Conservation (phyloP, 1,140 invertebrate species). For the Brachystomella parvula region DNA sequence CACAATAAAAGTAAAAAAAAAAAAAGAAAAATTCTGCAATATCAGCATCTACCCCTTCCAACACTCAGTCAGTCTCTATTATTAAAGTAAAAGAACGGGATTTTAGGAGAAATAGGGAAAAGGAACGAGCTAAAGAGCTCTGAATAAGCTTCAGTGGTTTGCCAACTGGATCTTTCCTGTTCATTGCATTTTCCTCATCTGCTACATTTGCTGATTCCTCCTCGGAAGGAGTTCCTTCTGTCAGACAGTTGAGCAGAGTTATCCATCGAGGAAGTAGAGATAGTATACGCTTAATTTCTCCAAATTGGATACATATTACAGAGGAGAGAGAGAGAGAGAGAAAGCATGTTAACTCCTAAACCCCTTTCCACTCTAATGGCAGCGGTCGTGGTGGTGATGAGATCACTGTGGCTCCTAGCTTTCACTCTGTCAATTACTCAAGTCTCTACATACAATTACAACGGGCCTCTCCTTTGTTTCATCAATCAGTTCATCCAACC, state of each 20-base stretch:
- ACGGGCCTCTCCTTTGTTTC: not conserved
- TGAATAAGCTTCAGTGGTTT: not conserved
- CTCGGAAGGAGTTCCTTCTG: too few species aligned
- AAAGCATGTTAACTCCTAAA: conserved; percentile 2
- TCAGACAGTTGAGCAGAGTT: too few species aligned
- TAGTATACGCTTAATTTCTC: not conserved
- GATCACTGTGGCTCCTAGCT: not conserved
- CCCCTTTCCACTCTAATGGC: not conserved
- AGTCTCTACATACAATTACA: not conserved
- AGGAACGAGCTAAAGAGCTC: too few species aligned
- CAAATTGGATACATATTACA: not conserved
- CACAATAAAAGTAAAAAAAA: too few species aligned
- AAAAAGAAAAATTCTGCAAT: too few species aligned
- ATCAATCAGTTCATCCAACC: too few species aligned
- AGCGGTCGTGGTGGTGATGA: not conserved
- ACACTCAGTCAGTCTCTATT: too few species aligned
- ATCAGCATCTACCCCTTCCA: too few species aligned
- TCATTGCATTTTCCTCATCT: not conserved
- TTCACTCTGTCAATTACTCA: conserved; percentile 11
- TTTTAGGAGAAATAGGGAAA: too few species aligned
- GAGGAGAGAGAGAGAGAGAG: conserved; percentile 7
- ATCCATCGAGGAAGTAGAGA: not conserved
- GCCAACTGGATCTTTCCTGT: not conserved
- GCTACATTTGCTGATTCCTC: not conserved
- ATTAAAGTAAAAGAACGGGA: too few species aligned